Base-by-base conservation (phyloP, 2,113 vertebrate species). In the Semnornis frantzii region DNA sequence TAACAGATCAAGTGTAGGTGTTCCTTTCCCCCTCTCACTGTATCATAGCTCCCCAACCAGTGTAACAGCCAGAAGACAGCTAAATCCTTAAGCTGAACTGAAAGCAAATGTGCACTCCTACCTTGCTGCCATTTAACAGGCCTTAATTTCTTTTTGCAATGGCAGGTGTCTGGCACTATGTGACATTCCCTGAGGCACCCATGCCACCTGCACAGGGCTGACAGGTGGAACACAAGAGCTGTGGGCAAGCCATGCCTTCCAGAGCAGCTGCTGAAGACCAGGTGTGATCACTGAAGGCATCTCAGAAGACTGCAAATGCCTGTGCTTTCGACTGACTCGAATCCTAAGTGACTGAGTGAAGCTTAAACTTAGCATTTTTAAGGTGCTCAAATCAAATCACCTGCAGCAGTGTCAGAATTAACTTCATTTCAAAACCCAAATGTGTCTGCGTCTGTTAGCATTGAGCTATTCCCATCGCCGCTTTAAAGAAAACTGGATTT, bases 321-420 rank as follows among this genome's bases (percentile, higher is more conserved):
- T 69, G 27, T 60, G 39, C 34, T 87, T 76, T 89, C 74, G 89
- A 27, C 27, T 39, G 54, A 69, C 77, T 31, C 59, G 44, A 85
- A 89, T 72, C 27, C 15, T 55, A 94, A 95, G 52, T 33, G 75
- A 87, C 39, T 15, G 19, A 69, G 17, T 48, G 71, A 73, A 85
- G 57, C 60, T 82, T 59, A 82, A 90, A 72, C 34, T 27, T 59
- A 24, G 19, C 28, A 54, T 88, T 90, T 94, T 88, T 30, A 73
- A 89, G 39, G 57, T 23, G 42, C 21, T 80, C 48, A 91, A 96
- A 94, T 82, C 9, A 85, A 89, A 82, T 93, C 33, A 93, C 48
- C 73, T 81, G 58, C 62, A 78, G 62, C 69, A 78, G 69, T 39
- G 58, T 69, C 54, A 71, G 57, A 85, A 93, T 64, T 68, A 76